These are phyloP conservation scores for Dasyurus viverrinus DNA, from an alignment of 2,113 vertebrate genomes.

Conservation along the genomic window DNA sequence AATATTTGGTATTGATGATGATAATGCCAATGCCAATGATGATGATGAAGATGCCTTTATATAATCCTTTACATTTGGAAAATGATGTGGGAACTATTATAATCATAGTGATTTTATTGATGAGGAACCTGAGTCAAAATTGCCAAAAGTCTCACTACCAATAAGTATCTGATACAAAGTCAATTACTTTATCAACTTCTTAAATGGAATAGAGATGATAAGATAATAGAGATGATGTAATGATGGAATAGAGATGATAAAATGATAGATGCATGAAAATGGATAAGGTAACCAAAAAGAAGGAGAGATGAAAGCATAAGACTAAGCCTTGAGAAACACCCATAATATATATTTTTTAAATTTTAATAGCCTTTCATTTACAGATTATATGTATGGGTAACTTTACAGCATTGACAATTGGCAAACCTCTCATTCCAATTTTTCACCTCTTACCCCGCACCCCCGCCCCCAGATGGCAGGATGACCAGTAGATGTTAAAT, in stretches of 20 bases:
- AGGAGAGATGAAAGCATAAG: not conserved
- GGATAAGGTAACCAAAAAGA: not conserved
- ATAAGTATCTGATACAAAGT: not conserved
- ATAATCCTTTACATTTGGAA: not conserved
- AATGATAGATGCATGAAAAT: not conserved
- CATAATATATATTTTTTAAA: too few species aligned
- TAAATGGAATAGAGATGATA: not conserved
- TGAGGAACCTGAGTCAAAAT: not conserved
- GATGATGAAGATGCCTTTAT: not conserved
- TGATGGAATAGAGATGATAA: not conserved
- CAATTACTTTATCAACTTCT: not conserved
- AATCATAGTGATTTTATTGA: not conserved
- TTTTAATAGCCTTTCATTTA: too few species aligned
- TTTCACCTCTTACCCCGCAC: too few species aligned
- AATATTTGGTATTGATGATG: not conserved
- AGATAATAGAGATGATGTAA: too few species aligned
- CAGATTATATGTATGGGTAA: too few species aligned
- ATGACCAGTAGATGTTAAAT: too few species aligned
- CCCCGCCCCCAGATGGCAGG: too few species aligned
- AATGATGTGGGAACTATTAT: not conserved
- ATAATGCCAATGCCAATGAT: not conserved
- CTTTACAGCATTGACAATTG: too few species aligned
- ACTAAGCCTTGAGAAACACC: too few species aligned
- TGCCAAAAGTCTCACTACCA: not conserved
- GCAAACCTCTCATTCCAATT: too few species aligned